Base-by-base conservation (phyloP, 1,140 invertebrate species). In the Drosophila bifasciata region DNA sequence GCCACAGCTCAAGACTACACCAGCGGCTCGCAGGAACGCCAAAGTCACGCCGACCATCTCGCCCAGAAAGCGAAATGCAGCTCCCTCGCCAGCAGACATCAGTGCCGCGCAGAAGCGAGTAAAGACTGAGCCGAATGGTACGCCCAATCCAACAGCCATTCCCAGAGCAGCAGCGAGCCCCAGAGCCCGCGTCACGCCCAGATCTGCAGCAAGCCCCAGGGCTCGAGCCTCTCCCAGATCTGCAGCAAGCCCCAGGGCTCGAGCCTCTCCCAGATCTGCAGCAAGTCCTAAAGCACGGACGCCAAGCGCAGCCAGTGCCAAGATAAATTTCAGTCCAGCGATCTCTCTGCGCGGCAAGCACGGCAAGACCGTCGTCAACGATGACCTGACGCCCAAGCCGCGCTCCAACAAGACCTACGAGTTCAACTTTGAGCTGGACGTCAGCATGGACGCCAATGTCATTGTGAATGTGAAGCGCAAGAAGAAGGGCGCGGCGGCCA, bases 361-460 rank as follows among this genome's bases (percentile, higher is more conserved):
- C 7, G 90, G 90, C 0, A 91, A 89, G 28, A 91, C 90, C 0
- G 79, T 91, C 4, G 63, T 91, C 21, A 91, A 91, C 61, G 89
- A 91, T 45, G 74, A 79, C 43, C 55, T 91, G 5, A 91, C 90
- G 0, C 90, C 90, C 6, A 81, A 91, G 40, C 71, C 76, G 15
- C 77, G 77, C 15, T 74, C 85, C 9, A 79, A 83, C 2, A 92
- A 92, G 58, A 92, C 90, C 0, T 91, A 91, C 56, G 89, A 92
- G 44, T 90, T 91, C 3, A 92, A 92, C 64, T 89, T 92, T 48
- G 89, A 91, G 62, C 46, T 92, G 8, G 90, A 92, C 56, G 90
- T 92, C 7, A 91, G 90, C 43, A 76, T 91, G 76, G 91, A 92
- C 71, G 89, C 91, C 9, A 90, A 92, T 66, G 89, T 92, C n/a